Conservation (phyloP, 1,140 invertebrate species). For the Ostrea denselamellosa region DNA sequence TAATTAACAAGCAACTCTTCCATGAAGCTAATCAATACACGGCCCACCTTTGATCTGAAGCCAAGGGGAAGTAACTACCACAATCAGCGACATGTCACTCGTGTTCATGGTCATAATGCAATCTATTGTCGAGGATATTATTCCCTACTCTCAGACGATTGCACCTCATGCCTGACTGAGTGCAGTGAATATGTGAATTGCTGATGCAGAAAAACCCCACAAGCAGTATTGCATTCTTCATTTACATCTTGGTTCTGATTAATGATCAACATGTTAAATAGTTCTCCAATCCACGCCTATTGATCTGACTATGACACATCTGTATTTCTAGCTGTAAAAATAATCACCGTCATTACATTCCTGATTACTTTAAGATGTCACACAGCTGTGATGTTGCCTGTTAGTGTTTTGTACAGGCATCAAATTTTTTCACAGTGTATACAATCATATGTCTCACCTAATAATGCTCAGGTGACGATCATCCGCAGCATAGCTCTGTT, state of each 20-base stretch:
- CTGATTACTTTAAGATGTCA: background rate
- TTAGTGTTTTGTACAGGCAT: background rate
- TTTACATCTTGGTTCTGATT: background rate
- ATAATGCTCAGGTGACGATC: too few species aligned
- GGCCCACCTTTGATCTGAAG: constrained; percentile 5
- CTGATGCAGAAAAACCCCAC: background rate
- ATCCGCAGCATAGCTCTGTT: too few species aligned
- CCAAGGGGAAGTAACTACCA: constrained; percentile 33
- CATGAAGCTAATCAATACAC: constrained; percentile 6
- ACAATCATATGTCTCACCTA: too few species aligned
- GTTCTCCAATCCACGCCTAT: background rate
- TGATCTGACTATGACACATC: constrained; percentile 12
- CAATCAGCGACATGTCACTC: constrained; percentile 1
- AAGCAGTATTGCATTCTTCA: background rate
- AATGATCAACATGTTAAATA: background rate
- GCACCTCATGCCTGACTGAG: background rate
- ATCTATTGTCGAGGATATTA: background rate
- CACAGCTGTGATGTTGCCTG: background rate
- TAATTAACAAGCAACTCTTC: constrained; percentile 22
- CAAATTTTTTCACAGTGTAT: background rate
- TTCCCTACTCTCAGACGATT: background rate
- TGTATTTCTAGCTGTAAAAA: background rate
- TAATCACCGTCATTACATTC: background rate
- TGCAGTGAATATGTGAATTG: background rate
- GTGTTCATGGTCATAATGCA: background rate